phyloP scores from a whole-genome alignment of 2,113 vertebrate genomes.

The Xenopus borealis region DNA sequence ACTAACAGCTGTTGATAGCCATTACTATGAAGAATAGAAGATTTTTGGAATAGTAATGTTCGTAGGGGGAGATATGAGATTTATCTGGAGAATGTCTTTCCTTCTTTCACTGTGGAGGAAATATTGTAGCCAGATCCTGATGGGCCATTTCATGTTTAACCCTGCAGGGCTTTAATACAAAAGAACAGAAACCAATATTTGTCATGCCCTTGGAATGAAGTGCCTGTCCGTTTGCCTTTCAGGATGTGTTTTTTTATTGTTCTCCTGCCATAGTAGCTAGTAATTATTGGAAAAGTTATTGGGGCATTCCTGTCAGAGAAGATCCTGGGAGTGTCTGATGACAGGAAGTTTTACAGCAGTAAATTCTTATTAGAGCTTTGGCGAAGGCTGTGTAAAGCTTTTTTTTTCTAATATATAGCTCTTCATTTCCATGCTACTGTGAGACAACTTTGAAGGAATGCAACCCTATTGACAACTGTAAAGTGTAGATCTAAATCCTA shows the following conservation, averaged over 20 bases:
- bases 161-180: not conserved
- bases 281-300: conserved; percentile 39
- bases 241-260: conserved; percentile 17
- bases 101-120: conserved; percentile 44
- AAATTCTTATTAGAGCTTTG: conserved; percentile 40
- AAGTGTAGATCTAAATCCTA: not conserved
- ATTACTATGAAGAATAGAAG: conserved; percentile 21
- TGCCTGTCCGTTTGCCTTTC: not conserved
- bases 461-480: not conserved
- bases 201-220: not conserved
- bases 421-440: not conserved
- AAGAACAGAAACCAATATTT: not conserved
- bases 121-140: conserved; percentile 34
- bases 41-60: conserved; percentile 32
- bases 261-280: conserved; percentile 27
- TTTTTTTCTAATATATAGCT: conserved; percentile 7
- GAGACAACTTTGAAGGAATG: too few species aligned
- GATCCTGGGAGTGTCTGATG: conserved; percentile 36
- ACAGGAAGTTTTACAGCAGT: conserved; percentile 42
- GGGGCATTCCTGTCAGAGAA: conserved; percentile 30
- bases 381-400: conserved; percentile 14
- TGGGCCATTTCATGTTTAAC: not conserved
- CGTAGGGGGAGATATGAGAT: conserved; percentile 33
- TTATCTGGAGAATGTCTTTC: conserved; percentile 47
- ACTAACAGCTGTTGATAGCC: conserved; percentile 10